Conservation (phyloP, 1,140 invertebrate genomes). For the Acromyrmex heyeri region DNA sequence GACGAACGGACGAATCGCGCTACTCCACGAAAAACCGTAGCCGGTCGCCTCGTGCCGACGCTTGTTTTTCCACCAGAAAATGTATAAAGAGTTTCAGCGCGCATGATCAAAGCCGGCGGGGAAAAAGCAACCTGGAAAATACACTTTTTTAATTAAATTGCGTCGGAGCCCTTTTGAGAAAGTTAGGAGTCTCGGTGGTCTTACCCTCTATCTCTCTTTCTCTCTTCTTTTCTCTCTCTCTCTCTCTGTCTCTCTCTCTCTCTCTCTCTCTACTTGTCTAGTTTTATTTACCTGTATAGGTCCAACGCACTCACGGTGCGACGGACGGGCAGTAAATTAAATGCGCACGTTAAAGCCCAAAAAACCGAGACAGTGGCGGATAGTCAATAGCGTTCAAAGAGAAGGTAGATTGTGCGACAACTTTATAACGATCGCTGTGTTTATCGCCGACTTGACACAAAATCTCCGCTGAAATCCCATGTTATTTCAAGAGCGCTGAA, state of each 20-base stretch:
- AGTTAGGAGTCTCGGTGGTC: conserved; percentile 54
- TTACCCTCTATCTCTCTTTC: background rate
- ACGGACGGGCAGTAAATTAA: conserved; percentile 47
- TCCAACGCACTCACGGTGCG: background rate
- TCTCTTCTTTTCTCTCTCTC: background rate
- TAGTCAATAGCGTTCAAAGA: conserved; percentile 30
- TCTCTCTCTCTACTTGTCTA: conserved; percentile 5
- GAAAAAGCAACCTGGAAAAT: conserved; percentile 68
- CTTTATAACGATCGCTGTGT: conserved; percentile 41
- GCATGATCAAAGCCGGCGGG: conserved; percentile 53
- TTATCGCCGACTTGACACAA: background rate
- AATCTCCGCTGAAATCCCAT: conserved; percentile 1
- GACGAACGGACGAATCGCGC: conserved; percentile 21
- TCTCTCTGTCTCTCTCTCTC: background rate
- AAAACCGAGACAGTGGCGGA: conserved; percentile 4
- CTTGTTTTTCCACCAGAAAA: conserved; percentile 44
- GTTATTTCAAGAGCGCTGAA: conserved; percentile 38
- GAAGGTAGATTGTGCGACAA: conserved; percentile 18
- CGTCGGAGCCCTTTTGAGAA: conserved; percentile 55
- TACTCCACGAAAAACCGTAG: conserved; percentile 38
- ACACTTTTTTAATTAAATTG: conserved; percentile 75
- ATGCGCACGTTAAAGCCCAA: conserved; percentile 47
- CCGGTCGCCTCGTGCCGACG: conserved; percentile 7
- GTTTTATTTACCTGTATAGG: conserved; percentile 46
- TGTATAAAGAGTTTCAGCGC: conserved; percentile 57